Base-by-base conservation (phyloP, 1,140 invertebrate species). In the Nebria ingens region DNA sequence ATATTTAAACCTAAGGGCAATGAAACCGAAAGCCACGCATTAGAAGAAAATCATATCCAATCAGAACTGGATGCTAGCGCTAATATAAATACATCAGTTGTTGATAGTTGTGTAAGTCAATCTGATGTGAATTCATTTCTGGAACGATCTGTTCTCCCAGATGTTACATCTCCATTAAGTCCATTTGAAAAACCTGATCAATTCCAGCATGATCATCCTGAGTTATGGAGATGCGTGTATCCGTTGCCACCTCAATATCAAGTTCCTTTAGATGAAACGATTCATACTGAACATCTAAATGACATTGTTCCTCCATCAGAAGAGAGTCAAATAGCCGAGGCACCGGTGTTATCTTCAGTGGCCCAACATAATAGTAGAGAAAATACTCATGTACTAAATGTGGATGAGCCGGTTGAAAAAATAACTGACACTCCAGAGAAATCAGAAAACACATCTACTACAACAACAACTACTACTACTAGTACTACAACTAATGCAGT, bases 361-460 rank as follows among this genome's bases (percentile, higher is more conserved):
- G n/a, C n/a, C n/a, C n/a, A n/a, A n/a, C n/a, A n/a, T 42, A 52
- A 53, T 53, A 53, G 57, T 55, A 42, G 54, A 50, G 53, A 52
- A 52, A 56, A 57, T 25, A 17, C 20, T 49, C 49, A 19, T n/a
- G 54, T 56, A n/a, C n/a, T n/a, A n/a, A n/a, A n/a, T 21, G 59
- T 59, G 50, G 55, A 59, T 50, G 40, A 59, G 22, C 15, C 56
- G 12, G 55, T 60, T 49, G 64, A 64, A 58, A 51, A 60, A 51
- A 23, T 59, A 55, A 12, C 23, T 49, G 38, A 56, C 11, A 38
- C 21, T 6, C 63, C 64, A 13, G 67, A 61, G 15, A 62, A 61
- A 45, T 63, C 58, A 13, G 55, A 60, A 52, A 67, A 61, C 19
- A 67, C 64, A 6, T 66, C 61, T 13, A 64, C 62, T 19, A 62